Conservation (phyloP, 2,797 vertebrate genomes). For the Siniperca obscura region DNA sequence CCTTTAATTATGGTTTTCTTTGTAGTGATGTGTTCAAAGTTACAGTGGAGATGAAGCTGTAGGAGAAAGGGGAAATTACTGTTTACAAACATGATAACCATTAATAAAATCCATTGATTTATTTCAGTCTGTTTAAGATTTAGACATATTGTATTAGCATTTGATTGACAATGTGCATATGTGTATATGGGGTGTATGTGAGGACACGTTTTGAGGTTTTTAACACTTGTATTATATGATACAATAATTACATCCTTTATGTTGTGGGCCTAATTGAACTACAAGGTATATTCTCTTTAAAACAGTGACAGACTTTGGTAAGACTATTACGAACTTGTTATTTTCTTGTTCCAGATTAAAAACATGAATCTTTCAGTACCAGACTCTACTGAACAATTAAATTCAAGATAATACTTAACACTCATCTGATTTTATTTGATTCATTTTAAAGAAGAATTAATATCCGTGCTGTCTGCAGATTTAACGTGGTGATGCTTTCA, state of each 20-base stretch:
- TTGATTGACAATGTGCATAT: slow-evolving; percentile 14
- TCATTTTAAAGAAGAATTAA: slow-evolving; percentile 6
- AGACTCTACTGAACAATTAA: not conserved
- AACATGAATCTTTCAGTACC: not conserved
- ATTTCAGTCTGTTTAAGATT: slow-evolving; percentile 20
- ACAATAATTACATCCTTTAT: not conserved
- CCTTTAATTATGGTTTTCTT: slow-evolving; percentile 65
- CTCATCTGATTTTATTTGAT: not conserved
- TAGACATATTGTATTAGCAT: not conserved
- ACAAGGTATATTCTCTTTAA: not conserved
- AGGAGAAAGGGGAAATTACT: slow-evolving; percentile 40
- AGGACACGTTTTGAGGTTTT: not conserved
- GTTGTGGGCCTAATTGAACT: not conserved
- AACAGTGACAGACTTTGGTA: not conserved
- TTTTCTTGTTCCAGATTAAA: slow-evolving; percentile 12
- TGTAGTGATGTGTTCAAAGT: slow-evolving; percentile 42
- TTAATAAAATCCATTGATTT: slow-evolving; percentile 33
- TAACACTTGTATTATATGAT: not conserved
- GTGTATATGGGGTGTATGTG: not conserved
- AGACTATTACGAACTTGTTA: not conserved
- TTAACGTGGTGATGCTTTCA: slow-evolving; percentile 46
- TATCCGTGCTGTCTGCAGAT: slow-evolving; percentile 27
- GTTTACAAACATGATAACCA: slow-evolving; percentile 46
- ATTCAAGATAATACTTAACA: not conserved
- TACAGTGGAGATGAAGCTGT: slow-evolving; percentile 40